Percentiles rank a stretch among this genome's conserved stretches.
Conservation (phyloP, 1,140 invertebrate species). For the Papilio xuthus region DNA sequence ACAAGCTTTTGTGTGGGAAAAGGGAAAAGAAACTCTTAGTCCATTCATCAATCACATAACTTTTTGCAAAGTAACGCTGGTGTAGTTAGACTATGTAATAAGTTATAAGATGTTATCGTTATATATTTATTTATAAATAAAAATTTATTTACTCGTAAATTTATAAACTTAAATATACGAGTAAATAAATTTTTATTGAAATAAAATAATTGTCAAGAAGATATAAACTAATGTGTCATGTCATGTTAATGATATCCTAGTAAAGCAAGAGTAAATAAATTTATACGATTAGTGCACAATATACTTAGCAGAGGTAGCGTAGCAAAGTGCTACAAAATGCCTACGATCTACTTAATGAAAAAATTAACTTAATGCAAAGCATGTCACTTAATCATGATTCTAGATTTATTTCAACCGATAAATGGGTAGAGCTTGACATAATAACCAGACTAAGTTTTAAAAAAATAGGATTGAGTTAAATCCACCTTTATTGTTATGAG, state of each 20-base stretch:
- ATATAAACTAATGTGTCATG: background rate
- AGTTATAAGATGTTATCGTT: background rate
- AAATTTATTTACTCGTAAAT: too few relatives aligned
- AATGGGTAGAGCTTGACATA: background rate
- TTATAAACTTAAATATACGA: too few relatives aligned
- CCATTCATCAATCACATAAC: constrained; percentile 13
- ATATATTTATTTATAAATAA: background rate
- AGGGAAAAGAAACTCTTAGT: constrained; percentile 10
- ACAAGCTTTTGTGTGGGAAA: background rate
- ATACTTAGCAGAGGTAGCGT: background rate
- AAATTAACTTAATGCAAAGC: background rate
- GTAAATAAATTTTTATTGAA: background rate
- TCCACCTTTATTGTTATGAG: background rate
- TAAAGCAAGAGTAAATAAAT: background rate
- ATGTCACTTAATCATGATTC: too few relatives aligned
- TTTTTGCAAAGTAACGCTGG: constrained; percentile 14
- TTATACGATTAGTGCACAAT: background rate
- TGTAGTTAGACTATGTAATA: background rate
- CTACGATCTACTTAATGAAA: background rate
- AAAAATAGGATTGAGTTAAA: constrained; percentile 1
- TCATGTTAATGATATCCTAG: background rate
- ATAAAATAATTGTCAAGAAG: background rate
- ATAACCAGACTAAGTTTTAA: background rate
- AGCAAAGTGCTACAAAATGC: background rate
- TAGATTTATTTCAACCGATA: too few relatives aligned